Conservation (phyloP, 2,113 vertebrate species). For the Hassar affinis region DNA sequence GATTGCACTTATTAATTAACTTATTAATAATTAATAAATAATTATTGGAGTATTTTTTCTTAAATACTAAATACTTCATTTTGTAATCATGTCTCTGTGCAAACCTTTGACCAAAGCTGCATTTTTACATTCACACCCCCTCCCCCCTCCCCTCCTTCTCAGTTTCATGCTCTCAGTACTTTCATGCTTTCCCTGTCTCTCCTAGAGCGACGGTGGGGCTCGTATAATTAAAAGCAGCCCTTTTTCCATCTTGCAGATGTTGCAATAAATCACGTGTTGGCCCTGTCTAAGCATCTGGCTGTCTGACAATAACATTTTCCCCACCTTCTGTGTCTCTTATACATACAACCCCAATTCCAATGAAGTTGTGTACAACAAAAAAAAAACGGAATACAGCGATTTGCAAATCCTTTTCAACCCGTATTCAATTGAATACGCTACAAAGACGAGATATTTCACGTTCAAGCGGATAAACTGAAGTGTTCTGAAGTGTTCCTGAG, state of each 20-base stretch:
- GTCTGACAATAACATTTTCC: slow-evolving; percentile 75
- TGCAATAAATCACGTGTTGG: slow-evolving; percentile 77
- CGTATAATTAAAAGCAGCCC: slow-evolving; percentile 62
- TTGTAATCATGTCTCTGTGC: background rate
- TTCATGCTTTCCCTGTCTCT: slow-evolving; percentile 51
- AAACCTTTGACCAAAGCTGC: too few relatives aligned
- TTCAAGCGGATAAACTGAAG: too few relatives aligned
- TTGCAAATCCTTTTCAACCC: too few relatives aligned
- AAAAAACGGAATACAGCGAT: too few relatives aligned
- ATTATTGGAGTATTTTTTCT: background rate
- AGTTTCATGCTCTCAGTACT: slow-evolving; percentile 7
- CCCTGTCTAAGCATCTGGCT: slow-evolving; percentile 77
- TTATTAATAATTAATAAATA: background rate
- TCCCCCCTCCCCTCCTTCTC: slow-evolving; percentile 21
- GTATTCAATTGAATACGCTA: too few relatives aligned
- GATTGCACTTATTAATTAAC: too few relatives aligned
- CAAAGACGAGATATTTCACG: too few relatives aligned
- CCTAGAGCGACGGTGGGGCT: slow-evolving; percentile 47
- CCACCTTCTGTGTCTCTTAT: slow-evolving; percentile 66
- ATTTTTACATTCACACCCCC: too few relatives aligned
- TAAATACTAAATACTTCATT: background rate
- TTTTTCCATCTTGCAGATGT: slow-evolving; percentile 73
- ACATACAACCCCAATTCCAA: too few relatives aligned
- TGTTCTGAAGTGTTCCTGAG: too few relatives aligned
- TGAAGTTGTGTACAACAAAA: too few relatives aligned